Percentiles rank a stretch among this genome's conserved stretches.
Conservation (phyloP, 2,113 vertebrate genomes). For the Sarotherodon lohbergeri region DNA sequence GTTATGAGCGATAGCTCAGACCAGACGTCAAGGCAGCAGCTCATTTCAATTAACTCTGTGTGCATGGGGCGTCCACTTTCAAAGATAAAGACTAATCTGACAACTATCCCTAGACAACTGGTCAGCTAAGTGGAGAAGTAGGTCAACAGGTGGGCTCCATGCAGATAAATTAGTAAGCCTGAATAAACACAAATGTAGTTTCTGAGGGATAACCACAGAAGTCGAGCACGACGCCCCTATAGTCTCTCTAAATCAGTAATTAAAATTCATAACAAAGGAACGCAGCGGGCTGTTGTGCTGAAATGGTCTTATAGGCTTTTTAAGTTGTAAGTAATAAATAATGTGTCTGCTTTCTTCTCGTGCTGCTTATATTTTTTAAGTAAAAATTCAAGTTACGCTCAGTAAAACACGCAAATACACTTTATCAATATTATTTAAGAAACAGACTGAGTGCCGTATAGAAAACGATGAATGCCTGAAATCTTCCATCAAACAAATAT, state of each 20-base stretch:
- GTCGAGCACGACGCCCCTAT: background rate
- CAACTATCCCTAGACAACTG: constrained; percentile 49
- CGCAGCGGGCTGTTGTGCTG: background rate
- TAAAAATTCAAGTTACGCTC: background rate
- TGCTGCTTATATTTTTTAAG: background rate
- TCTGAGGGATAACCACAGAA: background rate
- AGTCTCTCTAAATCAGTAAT: background rate
- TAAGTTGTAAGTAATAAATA: background rate
- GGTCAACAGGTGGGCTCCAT: constrained; percentile 58
- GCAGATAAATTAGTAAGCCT: background rate
- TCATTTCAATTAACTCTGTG: constrained; percentile 39
- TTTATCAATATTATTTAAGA: background rate
- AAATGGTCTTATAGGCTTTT: background rate
- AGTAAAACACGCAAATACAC: background rate
- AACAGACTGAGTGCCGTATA: background rate
- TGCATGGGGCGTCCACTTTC: constrained; percentile 7
- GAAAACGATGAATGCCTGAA: background rate
- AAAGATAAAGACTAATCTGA: constrained; percentile 56
- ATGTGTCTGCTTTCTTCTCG: background rate
- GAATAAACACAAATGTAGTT: background rate
- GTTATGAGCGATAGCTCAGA: constrained; percentile 15
- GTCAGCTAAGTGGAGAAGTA: constrained; percentile 43
- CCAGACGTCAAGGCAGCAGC: constrained; percentile 32
- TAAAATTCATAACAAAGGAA: background rate
- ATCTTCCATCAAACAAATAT: background rate